Conservation (phyloP, 2,888 invertebrate species). For the Amphipyra berbera region DNA sequence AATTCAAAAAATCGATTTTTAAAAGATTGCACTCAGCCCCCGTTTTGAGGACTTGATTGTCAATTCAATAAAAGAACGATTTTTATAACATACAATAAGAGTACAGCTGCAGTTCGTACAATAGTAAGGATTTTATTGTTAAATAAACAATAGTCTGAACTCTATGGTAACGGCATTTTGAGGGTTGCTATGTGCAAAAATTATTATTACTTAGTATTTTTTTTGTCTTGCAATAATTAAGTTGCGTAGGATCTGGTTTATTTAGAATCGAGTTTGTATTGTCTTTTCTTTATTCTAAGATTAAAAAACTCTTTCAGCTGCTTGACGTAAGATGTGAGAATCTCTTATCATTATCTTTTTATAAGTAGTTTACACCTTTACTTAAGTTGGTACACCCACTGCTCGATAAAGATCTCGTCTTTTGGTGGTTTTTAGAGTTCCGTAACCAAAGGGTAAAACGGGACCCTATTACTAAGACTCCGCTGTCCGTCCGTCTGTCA, state of each 20-base stretch:
- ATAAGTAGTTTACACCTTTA: too few relatives aligned
- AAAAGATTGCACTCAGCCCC: background rate
- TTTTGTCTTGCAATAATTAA: conserved; percentile 13
- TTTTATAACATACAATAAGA: conserved; percentile 13
- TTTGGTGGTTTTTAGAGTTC: too few relatives aligned
- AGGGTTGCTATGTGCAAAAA: conserved; percentile 45
- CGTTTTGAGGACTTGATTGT: background rate
- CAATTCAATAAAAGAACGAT: conserved; percentile 25
- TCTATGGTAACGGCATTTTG: conserved; percentile 41
- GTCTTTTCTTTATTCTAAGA: background rate
- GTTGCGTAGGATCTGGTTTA: conserved; percentile 28
- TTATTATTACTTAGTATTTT: conserved; percentile 32
- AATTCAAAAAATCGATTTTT: background rate
- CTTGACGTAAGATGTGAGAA: background rate
- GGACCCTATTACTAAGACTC: too few relatives aligned
- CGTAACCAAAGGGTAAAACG: too few relatives aligned
- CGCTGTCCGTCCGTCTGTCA: too few relatives aligned
- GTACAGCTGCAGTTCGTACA: conserved; percentile 40
- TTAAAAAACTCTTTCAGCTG: background rate
- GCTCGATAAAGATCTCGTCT: too few relatives aligned
- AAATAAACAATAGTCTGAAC: conserved; percentile 31
- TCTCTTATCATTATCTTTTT: too few relatives aligned
- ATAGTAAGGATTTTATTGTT: conserved; percentile 45
- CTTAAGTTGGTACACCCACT: too few relatives aligned
- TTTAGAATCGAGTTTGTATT: background rate